Base-by-base conservation (phyloP, 2,113 vertebrate genomes). In the Macroglossus sobrinus region DNA sequence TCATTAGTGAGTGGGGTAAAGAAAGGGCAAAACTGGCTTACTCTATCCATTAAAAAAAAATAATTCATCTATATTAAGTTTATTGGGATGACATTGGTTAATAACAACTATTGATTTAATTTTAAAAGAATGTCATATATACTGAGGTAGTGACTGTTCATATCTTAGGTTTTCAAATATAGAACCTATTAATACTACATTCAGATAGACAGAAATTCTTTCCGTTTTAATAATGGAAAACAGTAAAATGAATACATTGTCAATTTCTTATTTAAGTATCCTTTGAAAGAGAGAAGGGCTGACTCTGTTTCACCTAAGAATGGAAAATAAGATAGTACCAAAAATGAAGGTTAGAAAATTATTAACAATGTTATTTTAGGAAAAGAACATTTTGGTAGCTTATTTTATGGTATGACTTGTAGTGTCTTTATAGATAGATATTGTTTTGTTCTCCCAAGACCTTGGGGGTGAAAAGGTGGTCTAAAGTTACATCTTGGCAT, bases 351-450 rank as follows among this genome's bases (percentile, higher is more conserved):
- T 88, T 38, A 92, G 35, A 35, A 92, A 82, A 86, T 76, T 71
- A 93, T 80, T 81, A 87, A 50, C 35, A 71, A 0, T 82, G 26
- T 59, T 94, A 13, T 95, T 86, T 97, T 96, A 66, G 82, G 71
- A 50, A 93, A 87, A 79, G 26, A 40, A 5, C 28, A 75, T 91
- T 89, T 89, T 75, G 19, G 1, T 53, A 59, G 14, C 28, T 79
- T n/a, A 50, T 76, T 95, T 69, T 69, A 22, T 45, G 57, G 2
- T 84, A 50, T 84, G 35, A 87, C 21, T 59, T 92, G 13, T 24
- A 53, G 11, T 76, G 72, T 88, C 30, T 91, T 75, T 80, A 55
- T 50, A 45, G 16, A 3, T 95, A 61, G 75, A 43, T 92, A 43
- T 33, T 90, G 4, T 47, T 90, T 88, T 94, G 8, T 95, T 68